phyloP scores from a whole-genome alignment of 2,113 vertebrate species.

The Alectura lathami region DNA sequence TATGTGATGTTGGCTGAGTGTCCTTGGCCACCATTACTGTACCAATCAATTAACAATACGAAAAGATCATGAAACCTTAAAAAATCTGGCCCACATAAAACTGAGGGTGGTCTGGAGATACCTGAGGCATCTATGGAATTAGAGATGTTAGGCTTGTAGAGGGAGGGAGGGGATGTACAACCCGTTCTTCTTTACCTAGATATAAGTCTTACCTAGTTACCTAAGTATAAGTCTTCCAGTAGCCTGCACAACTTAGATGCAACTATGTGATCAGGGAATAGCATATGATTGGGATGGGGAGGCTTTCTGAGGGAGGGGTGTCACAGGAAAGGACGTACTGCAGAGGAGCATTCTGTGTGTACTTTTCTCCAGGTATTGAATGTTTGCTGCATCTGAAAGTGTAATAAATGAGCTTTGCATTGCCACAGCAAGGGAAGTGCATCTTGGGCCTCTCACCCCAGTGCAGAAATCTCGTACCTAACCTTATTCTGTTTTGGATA shows the following conservation, averaged over 20 bases:
- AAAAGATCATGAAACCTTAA: not conserved
- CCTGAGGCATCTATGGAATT: not conserved
- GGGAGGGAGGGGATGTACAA: not conserved
- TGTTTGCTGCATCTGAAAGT: not conserved
- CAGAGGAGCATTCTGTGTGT: not conserved
- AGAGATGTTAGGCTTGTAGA: not conserved
- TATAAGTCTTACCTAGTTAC: not conserved
- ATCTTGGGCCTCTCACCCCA: not conserved
- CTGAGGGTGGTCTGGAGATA: not conserved
- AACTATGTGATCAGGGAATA: not conserved
- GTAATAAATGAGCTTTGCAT: not conserved
- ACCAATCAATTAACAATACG: not conserved
- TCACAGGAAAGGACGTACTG: not conserved
- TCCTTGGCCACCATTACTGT: not conserved
- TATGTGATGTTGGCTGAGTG: not conserved
- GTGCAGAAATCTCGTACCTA: not conserved
- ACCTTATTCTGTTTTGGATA: not conserved
- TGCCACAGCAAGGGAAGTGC: not conserved
- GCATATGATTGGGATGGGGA: not conserved
- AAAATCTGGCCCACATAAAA: not conserved
- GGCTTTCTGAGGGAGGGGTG: not conserved
- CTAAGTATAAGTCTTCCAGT: not conserved
- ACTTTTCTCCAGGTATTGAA: fast-evolving
- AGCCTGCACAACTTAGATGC: not conserved
- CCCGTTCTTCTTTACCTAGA: not conserved